Percentiles rank a stretch among this genome's conserved stretches.
Evolutionary conservation across 2,113 vertebrate species (phyloP).

Genomic region (Lagopus muta): DNA sequence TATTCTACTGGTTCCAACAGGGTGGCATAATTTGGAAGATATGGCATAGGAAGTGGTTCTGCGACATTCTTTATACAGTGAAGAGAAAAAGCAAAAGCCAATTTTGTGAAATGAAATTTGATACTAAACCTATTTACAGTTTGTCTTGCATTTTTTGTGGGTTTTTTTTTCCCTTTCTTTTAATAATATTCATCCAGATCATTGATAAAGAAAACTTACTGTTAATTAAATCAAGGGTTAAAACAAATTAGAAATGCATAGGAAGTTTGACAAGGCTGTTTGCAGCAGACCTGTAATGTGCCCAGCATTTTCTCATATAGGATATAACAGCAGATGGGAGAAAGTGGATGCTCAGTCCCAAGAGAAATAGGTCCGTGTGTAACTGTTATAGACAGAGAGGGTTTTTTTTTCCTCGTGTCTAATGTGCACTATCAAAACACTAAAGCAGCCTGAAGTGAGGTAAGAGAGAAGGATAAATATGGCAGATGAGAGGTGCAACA

Average conservation of each 20-base stretch:
- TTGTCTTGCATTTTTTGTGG: background rate
- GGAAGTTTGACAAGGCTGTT: background rate
- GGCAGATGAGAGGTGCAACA: conserved; percentile 42
- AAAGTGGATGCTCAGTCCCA: background rate
- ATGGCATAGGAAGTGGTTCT: background rate
- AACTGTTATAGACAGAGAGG: background rate
- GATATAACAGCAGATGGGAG: background rate
- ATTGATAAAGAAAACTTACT: background rate
- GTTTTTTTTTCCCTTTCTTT: background rate
- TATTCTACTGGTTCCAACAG: background rate
- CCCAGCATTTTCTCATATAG: background rate
- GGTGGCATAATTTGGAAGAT: background rate
- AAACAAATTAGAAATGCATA: background rate
- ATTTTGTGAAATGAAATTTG: background rate
- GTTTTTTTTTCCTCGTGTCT: background rate
- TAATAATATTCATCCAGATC: background rate
- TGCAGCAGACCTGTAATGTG: background rate
- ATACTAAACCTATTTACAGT: background rate
- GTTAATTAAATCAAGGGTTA: background rate
- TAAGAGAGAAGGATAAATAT: conserved; percentile 27
- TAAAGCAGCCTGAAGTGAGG: conserved; percentile 78
- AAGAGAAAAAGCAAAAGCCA: background rate
- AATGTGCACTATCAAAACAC: conserved; percentile 42
- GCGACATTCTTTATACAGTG: background rate
- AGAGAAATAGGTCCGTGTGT: background rate